A percentile compares a stretch with the other conserved stretches of the same genome.
These are phyloP conservation scores for Andrena chrysosceles DNA, from an alignment of 2,888 invertebrate genomes.

Conservation along the genomic window DNA sequence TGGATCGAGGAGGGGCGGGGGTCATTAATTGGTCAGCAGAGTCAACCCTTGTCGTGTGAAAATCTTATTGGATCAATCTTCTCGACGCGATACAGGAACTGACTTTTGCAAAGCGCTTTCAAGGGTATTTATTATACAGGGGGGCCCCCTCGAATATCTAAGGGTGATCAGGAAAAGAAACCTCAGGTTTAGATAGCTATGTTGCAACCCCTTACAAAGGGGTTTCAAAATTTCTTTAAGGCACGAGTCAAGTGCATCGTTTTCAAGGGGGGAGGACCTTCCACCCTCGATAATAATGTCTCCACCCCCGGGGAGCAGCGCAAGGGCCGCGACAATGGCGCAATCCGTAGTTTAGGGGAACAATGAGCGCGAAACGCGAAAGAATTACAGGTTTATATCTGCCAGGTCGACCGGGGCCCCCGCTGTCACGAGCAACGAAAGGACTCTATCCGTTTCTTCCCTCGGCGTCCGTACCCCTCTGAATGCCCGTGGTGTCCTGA, in stretches of 20 bases:
- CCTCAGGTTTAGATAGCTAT: neutral
- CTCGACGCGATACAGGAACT: neutral
- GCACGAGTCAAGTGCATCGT: constrained; percentile 57
- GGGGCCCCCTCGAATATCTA: too few relatives aligned
- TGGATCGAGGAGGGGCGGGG: constrained; percentile 81
- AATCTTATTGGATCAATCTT: constrained; percentile 49
- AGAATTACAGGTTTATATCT: constrained; percentile 74
- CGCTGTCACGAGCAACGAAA: constrained; percentile 81
- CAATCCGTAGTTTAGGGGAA: constrained; percentile 80
- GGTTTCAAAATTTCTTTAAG: neutral
- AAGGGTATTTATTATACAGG: too few relatives aligned
- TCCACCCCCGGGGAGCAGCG: constrained; percentile 43
- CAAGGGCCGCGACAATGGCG: constrained; percentile 73
- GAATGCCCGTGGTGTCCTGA: constrained; percentile 61
- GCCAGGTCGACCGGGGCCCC: constrained; percentile 71
- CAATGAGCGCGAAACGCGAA: constrained; percentile 82
- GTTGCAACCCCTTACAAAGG: neutral
- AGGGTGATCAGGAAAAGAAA: neutral
- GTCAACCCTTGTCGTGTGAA: constrained; percentile 51
- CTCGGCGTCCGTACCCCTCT: constrained; percentile 40
- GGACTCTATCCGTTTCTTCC: constrained; percentile 81
- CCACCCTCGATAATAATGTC: constrained; percentile 42
- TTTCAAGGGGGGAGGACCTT: constrained; percentile 39
- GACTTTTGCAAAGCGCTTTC: too few relatives aligned
- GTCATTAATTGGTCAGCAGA: constrained; percentile 78